Evolutionary conservation across 2,797 vertebrate species (phyloP).

Genomic region (Linurgus olivaceus): DNA sequence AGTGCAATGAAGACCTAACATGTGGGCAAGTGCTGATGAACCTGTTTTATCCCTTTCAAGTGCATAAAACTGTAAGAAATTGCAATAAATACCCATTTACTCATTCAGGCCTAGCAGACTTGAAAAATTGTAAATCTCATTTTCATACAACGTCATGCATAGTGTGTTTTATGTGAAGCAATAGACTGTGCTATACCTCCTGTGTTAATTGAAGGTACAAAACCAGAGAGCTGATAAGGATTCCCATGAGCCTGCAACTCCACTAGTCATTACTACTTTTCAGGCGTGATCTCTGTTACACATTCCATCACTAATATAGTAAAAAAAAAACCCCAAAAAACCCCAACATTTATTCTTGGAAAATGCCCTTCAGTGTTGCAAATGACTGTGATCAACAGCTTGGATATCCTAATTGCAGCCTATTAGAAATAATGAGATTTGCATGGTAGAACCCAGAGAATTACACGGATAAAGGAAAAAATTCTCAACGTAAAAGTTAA

Average conservation of each 20-base stretch:
- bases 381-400: slow-evolving; percentile 64
- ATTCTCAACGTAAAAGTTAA: slow-evolving; percentile 78
- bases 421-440: slow-evolving; percentile 85
- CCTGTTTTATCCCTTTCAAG: slow-evolving; percentile 23
- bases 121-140: not conserved
- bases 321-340: not conserved
- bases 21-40: slow-evolving; percentile 6
- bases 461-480: slow-evolving; percentile 69
- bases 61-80: slow-evolving; percentile 24
- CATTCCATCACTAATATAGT: slow-evolving; percentile 54
- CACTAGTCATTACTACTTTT: not conserved
- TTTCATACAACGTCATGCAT: accelerated
- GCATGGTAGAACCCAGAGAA: slow-evolving; percentile 73
- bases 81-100: slow-evolving; percentile 1
- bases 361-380: slow-evolving; percentile 15
- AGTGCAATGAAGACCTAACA: not conserved
- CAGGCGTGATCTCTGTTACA: slow-evolving; percentile 19
- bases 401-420: slow-evolving; percentile 84
- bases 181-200: not conserved
- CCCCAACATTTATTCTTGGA: slow-evolving; percentile 3
- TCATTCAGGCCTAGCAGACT: slow-evolving; percentile 3
- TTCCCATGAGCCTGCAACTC: slow-evolving; percentile 14
- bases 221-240: not conserved
- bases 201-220: not conserved
- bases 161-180: not conserved